phyloP scores from a whole-genome alignment of 2,113 vertebrate genomes.

The Heloderma charlesbogerti region DNA sequence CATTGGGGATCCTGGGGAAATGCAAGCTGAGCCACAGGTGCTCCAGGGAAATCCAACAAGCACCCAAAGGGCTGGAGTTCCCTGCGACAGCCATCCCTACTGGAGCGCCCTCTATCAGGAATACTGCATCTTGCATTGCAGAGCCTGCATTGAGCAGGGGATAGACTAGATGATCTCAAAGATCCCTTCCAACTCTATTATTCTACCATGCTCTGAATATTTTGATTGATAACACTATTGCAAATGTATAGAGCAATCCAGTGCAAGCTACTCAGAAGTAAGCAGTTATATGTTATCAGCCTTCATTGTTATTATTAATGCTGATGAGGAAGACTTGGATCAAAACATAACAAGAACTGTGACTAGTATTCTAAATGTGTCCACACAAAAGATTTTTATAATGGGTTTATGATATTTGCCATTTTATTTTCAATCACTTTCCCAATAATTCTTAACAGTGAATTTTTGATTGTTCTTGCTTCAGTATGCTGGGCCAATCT shows the following conservation, averaged over 20 bases:
- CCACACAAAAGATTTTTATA: not conserved
- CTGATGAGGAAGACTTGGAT: not conserved
- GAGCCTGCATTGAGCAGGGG: no score
- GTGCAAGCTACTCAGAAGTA: not conserved
- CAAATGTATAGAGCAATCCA: not conserved
- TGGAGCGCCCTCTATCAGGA: no score
- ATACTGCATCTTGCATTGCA: no score
- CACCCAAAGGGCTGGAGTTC: no score
- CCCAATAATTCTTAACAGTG: not conserved
- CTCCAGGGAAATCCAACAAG: no score
- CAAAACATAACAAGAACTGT: no score
- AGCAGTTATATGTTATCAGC: not conserved
- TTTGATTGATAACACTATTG: not conserved
- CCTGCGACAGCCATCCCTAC: no score
- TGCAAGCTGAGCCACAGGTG: no score
- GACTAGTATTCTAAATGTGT: not conserved
- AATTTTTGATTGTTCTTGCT: not conserved
- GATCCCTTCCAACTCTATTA: no score
- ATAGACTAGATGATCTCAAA: no score
- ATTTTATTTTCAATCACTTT: constrained; percentile 1
- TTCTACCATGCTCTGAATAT: not conserved
- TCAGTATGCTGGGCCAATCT: not conserved
- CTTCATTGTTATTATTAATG: not conserved
- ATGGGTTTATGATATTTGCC: not conserved
- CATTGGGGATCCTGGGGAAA: no score